phyloP scores from a whole-genome alignment of 2,888 invertebrate species.

The Netelia virgata region DNA sequence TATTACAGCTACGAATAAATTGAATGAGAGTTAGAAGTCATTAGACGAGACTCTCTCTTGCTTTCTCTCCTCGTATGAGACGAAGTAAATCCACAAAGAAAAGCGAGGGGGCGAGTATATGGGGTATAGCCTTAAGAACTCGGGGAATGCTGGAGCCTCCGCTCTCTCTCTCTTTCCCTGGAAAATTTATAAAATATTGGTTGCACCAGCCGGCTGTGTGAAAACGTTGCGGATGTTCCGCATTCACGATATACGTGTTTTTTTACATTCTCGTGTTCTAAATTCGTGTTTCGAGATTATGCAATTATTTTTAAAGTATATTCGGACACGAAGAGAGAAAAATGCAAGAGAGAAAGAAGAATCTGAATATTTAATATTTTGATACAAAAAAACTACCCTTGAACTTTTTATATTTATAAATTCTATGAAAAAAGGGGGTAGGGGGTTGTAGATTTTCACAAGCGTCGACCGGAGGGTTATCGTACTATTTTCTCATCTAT shows the following conservation, averaged over 20 bases:
- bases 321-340: too few relatives aligned
- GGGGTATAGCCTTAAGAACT: background rate
- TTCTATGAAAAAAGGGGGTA: too few relatives aligned
- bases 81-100: conserved; percentile 29
- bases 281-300: too few relatives aligned
- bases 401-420: too few relatives aligned
- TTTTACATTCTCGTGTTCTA: too few relatives aligned
- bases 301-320: too few relatives aligned
- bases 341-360: too few relatives aligned
- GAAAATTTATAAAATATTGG: conserved; percentile 48
- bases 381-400: too few relatives aligned
- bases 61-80: conserved; percentile 1
- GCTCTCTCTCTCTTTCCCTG: background rate
- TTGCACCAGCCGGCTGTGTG: conserved; percentile 7
- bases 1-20: conserved; percentile 36
- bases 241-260: too few relatives aligned
- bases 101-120: background rate
- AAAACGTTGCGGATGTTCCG: background rate
- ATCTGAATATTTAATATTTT: too few relatives aligned
- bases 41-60: conserved; percentile 2
- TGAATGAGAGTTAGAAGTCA: conserved; percentile 39
- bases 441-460: conserved; percentile 44
- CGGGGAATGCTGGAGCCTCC: conserved; percentile 11
- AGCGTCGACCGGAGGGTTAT: conserved; percentile 21
- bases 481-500: background rate